Conservation (phyloP, 2,113 vertebrate species). For the Mystacornis crossleyi region DNA sequence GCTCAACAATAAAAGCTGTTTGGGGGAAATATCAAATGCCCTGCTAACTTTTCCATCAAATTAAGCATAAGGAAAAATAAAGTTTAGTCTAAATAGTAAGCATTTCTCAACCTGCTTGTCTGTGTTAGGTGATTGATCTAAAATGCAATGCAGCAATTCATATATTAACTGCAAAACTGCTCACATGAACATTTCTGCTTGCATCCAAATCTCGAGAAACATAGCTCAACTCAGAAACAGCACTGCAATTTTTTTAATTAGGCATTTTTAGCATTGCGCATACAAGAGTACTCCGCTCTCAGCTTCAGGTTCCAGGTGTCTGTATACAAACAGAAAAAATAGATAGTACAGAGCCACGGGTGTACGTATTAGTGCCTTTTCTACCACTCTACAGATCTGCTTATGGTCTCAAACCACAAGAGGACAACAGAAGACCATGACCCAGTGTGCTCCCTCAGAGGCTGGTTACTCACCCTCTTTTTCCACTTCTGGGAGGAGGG, state of each 20-base stretch:
- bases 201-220: background rate
- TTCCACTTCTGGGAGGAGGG: constrained; percentile 83
- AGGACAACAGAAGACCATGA: background rate
- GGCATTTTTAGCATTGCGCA: background rate
- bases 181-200: background rate
- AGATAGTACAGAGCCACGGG: background rate
- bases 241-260: background rate
- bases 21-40: background rate
- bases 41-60: background rate
- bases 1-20: background rate
- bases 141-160: background rate
- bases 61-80: background rate
- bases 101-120: background rate
- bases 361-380: accelerated
- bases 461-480: constrained; percentile 88
- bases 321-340: background rate
- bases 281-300: background rate
- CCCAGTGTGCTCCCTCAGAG: background rate
- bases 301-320: background rate
- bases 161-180: background rate
- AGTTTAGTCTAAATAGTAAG: background rate
- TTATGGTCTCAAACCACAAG: background rate
- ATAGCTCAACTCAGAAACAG: background rate
- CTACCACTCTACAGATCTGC: background rate
- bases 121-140: background rate